These are phyloP conservation scores for Tribolium madens DNA, from an alignment of 1,140 invertebrate species.

Conservation along the genomic window DNA sequence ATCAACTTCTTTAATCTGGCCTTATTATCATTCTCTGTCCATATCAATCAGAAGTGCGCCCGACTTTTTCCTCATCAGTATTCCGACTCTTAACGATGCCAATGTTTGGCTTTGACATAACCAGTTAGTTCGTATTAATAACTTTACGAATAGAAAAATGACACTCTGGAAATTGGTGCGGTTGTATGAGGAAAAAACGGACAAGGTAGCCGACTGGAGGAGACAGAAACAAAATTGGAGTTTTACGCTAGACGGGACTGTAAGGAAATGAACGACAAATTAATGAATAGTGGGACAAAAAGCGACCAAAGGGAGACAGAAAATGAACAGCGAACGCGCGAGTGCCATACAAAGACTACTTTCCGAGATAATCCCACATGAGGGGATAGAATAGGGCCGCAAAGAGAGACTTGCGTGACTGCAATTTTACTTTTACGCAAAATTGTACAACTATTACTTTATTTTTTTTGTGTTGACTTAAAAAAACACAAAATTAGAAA, in stretches of 20 bases:
- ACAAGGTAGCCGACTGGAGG: not conserved
- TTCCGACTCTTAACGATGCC: conserved; percentile 64
- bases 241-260: not conserved
- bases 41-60: conserved; percentile 64
- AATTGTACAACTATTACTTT: no score
- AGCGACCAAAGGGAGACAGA: not conserved
- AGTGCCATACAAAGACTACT: not conserved
- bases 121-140: conserved; percentile 67
- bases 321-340: not conserved
- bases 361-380: no score
- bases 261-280: not conserved
- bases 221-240: not conserved
- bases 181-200: conserved; percentile 43
- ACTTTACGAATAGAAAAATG: conserved; percentile 66
- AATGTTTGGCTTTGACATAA: conserved; percentile 67
- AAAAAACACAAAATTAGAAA: no score
- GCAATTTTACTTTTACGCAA: no score
- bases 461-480: no score
- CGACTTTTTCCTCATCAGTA: conserved; percentile 64
- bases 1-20: conserved; percentile 59
- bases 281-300: not conserved
- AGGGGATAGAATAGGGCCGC: no score
- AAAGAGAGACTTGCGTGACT: no score
- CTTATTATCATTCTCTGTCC: conserved; percentile 64
- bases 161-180: conserved; percentile 55